Base-by-base conservation (phyloP, 2,113 vertebrate genomes). In the Elgaria multicarinata region DNA sequence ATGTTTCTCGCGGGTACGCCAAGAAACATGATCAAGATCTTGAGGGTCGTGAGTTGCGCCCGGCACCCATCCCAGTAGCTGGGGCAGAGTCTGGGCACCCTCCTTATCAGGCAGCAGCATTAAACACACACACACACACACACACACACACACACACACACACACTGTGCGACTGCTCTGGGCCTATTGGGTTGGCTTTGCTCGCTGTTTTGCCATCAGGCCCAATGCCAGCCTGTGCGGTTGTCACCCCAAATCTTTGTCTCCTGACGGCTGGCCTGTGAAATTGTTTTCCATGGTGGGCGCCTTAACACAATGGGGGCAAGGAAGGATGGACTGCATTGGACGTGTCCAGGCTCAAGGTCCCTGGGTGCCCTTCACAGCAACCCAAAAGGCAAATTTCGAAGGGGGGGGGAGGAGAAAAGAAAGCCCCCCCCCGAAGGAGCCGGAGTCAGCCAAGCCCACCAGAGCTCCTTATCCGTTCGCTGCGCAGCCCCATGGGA, bases 271-370 rank as follows among this genome's bases (percentile, higher is more conserved):
- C 58, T 77, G 81, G 42, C 42, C 58, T 84, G 71, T 53, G 81
- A 76, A 89, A 83, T 89, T 44, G 33, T 76, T 89, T 77, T 89
- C 44, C 24, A 77, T 24, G 81, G 81, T 53, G 58, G 55, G 72
- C 42, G 88, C 58, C 81, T 66, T 75, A 67, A 67, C 26, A 89
- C 81, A 67, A 84, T 31, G 42, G 71, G 39, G 83, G 55, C 2
- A 10, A 82, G 28, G 58, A 66, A 77, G 1, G 9, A 83, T 33
- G 81, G 58, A 28, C 18, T 13, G 44, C 46, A 74, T 12, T 55
- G 13, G 55, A 75, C 74, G 3, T 39, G 33, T 20, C 33, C 33
- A 31, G 44, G n/a, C 44, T 89, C 67, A 62, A 82, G 67, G 67
- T 39, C 26, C 0, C 3, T 0, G 16, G 18, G 13, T n/a, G 69